Base-by-base conservation (phyloP, 1,140 invertebrate genomes). In the Tyrophagus putrescentiae region DNA sequence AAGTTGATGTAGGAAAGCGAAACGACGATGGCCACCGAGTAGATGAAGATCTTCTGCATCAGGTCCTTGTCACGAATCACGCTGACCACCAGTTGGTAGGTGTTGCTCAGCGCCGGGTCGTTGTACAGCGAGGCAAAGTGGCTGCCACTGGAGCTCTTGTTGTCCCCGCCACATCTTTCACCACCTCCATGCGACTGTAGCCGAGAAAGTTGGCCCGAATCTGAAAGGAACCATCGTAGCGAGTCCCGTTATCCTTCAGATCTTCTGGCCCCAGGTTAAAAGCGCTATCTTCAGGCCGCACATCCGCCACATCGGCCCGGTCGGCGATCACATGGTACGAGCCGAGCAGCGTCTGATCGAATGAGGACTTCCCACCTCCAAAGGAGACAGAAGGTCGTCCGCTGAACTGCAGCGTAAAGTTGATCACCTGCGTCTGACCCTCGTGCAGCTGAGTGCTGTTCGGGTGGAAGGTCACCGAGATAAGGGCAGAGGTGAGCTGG, bases 1-100 rank as follows among this genome's bases (percentile, higher is more conserved):
- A 94, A 93, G 72, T 94, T 92, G 44, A 94, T 84, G 69, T 89
- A 94, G 62, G 91, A 81, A 45, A 92, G 73, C 0, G 82, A 81
- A 53, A 93, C 85, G 44, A 95, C 76, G 48, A 79, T 70, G 7
- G 82, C 82, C 4, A 93, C 81, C 59, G 84, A 85, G 36, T 73
- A 77, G 0, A 84, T 82, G 66, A 93, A 94, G 18, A 86, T 71
- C 5, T 73, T 77, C 69, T 28, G 23, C 3, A 62, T 56, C 11
- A 44, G 52, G 41, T 44, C 44, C 36, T 60, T 42, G 27, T 44
- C 29, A 7, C 62, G 57, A 11, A 62, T 34, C 39, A 65, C 62
- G 5, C 32, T 62, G n/a, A 65, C 53, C 27, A 48, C 21, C 7
- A 59, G 16, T 45, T 45, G 11, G n/a, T 25, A 18, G 16, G 29